Base-by-base conservation (phyloP, 2,888 invertebrate species). In the Mesorhabditis sp. region DNA sequence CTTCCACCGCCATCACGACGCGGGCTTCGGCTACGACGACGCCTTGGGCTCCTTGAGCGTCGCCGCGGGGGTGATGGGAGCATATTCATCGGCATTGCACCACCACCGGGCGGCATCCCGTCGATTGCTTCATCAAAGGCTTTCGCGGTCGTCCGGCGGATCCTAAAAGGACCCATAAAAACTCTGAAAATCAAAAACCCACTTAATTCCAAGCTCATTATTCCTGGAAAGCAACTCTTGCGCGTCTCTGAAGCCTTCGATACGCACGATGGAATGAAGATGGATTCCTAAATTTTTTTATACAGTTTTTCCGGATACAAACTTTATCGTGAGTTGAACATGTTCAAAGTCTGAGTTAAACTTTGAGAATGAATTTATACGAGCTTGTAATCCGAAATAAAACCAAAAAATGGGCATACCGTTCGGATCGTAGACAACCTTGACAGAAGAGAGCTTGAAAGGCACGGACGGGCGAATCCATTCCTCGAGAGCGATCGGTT, bases 121-220 rank as follows among this genome's bases (percentile, higher is more conserved):
- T 80, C 81, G 41, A 72, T 65, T 4, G 80, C 79, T 10, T 66
- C 62, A 41, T 80, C 76, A 66, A 82, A 82, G 6, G 67, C 63
- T n/a, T 65, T 68, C 61, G 70, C 71, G 6, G 70, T 68, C 1
- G 79, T 72, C n/a, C 68, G 70, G 15, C 77, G 74, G 67, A 82
- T 76, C 62, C 78, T 75, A 65, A 62, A 75, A 72, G 7, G 28
- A 67, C 7, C 5, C 42, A 43, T 13, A 71, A 15, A 71, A 70
- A 2, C n/a, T 43, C n/a, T 43, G 6, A 44, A 28, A 73, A 6
- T 4, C 42, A 13, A 4, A 50, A 71, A 5, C 73, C 65, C 42
- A 78, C 78, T 66, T 71, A 42, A 82, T 79, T 42, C 81, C 81
- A 58, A 71, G 72, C n/a, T 81, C 77, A 4, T 80, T 80, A 68